Conservation (phyloP, 2,797 vertebrate genomes). For the Huso huso region DNA sequence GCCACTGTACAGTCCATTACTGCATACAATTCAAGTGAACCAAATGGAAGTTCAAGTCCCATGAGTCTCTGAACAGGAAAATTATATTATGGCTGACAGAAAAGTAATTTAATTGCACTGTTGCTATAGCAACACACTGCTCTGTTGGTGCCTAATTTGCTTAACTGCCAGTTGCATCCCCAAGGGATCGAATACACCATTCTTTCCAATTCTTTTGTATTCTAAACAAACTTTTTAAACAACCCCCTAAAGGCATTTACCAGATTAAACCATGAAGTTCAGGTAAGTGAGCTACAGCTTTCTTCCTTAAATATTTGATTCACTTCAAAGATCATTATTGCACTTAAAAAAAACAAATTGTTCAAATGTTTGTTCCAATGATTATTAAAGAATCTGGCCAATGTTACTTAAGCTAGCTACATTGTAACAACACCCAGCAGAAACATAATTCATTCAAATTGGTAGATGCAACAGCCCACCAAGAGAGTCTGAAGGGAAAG, state of each 20-base stretch:
- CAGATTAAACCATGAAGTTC: conserved; percentile 2
- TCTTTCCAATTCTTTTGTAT: conserved; percentile 32
- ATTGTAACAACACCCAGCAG: no score
- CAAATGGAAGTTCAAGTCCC: conserved; percentile 62
- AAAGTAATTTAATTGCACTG: conserved; percentile 78
- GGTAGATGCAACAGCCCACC: no score
- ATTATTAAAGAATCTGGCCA: no score
- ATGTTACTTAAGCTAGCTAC: no score
- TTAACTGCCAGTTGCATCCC: conserved; percentile 68
- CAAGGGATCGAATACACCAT: conserved; percentile 43
- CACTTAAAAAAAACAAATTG: no score
- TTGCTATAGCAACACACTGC: conserved; percentile 75
- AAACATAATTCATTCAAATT: no score
- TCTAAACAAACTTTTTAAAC: conserved; percentile 30
- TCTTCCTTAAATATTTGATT: no score
- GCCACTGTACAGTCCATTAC: conserved; percentile 7
- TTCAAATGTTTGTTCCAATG: no score
- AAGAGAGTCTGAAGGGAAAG: no score
- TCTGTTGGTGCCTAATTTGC: conserved; percentile 81
- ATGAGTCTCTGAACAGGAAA: conserved; percentile 68
- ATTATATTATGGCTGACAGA: conserved; percentile 79
- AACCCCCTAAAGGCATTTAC: conserved; percentile 11
- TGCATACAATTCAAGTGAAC: conserved; percentile 28
- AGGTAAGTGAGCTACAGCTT: conserved; percentile 3
- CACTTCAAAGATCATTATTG: no score